phyloP scores from a whole-genome alignment of 2,113 vertebrate species.

The Agapornis roseicollis region DNA sequence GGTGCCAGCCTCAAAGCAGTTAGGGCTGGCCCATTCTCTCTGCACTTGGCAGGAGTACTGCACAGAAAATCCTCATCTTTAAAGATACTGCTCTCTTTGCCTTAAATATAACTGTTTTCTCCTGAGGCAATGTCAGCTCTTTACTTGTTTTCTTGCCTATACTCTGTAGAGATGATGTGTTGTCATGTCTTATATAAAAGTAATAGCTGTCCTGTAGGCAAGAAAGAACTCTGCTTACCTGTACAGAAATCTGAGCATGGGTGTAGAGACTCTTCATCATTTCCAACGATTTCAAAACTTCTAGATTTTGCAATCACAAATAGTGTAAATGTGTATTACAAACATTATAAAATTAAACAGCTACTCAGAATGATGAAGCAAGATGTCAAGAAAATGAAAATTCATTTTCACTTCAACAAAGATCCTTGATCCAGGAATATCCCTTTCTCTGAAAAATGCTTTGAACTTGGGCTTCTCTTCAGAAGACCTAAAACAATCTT shows the following conservation, averaged over 20 bases:
- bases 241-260: background rate
- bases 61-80: background rate
- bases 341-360: background rate
- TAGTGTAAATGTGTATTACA: background rate
- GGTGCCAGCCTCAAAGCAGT: background rate
- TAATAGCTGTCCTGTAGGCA: background rate
- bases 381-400: background rate
- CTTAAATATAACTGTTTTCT: background rate
- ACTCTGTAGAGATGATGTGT: background rate
- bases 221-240: background rate
- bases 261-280: background rate
- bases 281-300: background rate
- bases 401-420: background rate
- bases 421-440: background rate
- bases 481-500: background rate
- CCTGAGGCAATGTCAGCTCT: background rate
- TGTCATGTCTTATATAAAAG: background rate
- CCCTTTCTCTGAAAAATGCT: background rate
- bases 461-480: background rate
- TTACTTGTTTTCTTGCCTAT: background rate
- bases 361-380: background rate
- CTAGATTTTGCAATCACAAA: background rate
- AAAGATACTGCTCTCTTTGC: background rate
- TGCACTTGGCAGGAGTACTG: accelerated
- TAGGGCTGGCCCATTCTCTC: background rate